Base-by-base conservation (phyloP, 2,888 invertebrate genomes). In the Chalcosyrphus nemorum region DNA sequence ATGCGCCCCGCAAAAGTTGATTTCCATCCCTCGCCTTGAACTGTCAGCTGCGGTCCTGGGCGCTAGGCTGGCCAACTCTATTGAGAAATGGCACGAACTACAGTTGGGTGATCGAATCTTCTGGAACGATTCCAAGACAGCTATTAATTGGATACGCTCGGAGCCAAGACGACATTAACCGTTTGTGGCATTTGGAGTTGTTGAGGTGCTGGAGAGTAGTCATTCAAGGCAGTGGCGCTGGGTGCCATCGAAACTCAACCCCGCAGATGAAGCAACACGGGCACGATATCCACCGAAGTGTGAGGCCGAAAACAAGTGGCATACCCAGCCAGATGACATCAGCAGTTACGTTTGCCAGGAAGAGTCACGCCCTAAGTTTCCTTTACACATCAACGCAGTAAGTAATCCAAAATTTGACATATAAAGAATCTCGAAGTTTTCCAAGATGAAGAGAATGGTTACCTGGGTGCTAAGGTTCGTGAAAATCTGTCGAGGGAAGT, bases 1-100 rank as follows among this genome's bases (percentile, higher is more conserved):
- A 19, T 35, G 21, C 21, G 54, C 52, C 17, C 52, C 38, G 1
- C 29, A 41, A n/a, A 52, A 52, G 13, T 6, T 57, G 29, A 38
- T 50, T 27, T 61, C 72, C 2, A 61, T 72, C 27, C 61, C 52
- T 3, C 50, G 61, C 19, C 52, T 61, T 2, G 72, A 72, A 41
- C 3, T 72, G n/a, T 61, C 52, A n/a, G 61, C 54, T 9, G 61
- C 29, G 4, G 54, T 63, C 9, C 15, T 63, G 21, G 72, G 43
- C 2, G 13, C 56, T 70, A 13, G n/a, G 38, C 38, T 13, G 61
- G 11, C 56, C 45, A n/a, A 13, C 66, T 38, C 13, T 4, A 38
- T 38, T 3, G n/a, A 1, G 2, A 11, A 35, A 35, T 11, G 35
- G 11, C 9, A 35, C 35, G 35, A 35, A 11, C 11, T 35, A 1